Conservation (phyloP, 2,797 vertebrate species). For the Phylloscopus collybita region DNA sequence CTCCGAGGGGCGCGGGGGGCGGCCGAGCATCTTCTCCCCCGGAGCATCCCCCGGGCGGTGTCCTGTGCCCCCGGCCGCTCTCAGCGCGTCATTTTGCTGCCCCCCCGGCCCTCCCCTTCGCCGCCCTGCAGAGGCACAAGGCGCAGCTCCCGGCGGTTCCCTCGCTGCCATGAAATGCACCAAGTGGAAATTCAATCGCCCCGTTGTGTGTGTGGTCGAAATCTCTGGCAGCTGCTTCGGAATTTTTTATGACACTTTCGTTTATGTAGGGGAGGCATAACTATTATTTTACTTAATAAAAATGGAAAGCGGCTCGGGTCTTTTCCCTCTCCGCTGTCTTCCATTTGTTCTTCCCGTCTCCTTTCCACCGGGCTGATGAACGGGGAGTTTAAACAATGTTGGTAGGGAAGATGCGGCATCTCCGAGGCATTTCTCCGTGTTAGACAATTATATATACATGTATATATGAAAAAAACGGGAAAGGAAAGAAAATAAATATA, state of each 20-base stretch:
- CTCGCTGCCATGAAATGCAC: constrained; percentile 44
- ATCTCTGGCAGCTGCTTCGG: constrained; percentile 71
- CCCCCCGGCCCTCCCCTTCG: background rate
- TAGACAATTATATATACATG: background rate
- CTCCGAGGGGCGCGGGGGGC: background rate
- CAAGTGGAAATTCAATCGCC: constrained; percentile 64
- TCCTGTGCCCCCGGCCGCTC: background rate
- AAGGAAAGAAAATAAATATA: background rate
- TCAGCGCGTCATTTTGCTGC: background rate
- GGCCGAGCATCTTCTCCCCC: background rate
- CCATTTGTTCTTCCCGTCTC: background rate
- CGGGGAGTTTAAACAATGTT: background rate
- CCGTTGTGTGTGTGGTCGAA: constrained; percentile 73
- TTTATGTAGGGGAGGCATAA: constrained; percentile 62
- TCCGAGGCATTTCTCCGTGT: background rate
- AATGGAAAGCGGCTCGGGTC: constrained; percentile 30
- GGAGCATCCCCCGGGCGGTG: background rate
- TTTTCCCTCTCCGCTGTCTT: background rate
- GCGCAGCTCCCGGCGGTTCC: constrained; percentile 27
- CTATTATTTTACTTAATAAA: constrained; percentile 71
- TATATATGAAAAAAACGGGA: background rate
- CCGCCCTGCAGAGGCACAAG: background rate
- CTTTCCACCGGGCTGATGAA: background rate
- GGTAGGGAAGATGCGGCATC: background rate
- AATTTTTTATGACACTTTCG: constrained; percentile 69